Evolutionary conservation across 2,797 vertebrate genomes (phyloP).

Genomic region (Acanthis flammea): DNA sequence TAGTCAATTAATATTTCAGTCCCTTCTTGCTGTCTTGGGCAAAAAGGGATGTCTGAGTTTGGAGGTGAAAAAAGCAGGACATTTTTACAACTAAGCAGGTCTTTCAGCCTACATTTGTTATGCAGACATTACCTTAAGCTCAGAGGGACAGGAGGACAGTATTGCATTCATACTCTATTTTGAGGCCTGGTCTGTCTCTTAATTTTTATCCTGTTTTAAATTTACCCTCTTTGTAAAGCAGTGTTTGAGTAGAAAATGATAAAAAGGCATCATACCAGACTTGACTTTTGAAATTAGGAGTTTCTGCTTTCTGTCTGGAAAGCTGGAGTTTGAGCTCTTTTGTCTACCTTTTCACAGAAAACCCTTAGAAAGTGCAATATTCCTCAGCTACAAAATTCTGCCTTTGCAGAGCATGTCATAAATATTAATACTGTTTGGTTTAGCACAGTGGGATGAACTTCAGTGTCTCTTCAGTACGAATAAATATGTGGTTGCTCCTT

Average conservation of each 20-base stretch:
- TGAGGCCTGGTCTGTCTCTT: neutral
- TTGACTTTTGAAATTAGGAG: neutral
- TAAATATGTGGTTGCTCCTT: neutral
- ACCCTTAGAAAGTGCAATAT: neutral
- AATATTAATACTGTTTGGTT: conserved; percentile 14
- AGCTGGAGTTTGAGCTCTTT: neutral
- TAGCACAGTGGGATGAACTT: neutral
- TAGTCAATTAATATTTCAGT: neutral
- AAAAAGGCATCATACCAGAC: neutral
- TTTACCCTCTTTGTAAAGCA: neutral
- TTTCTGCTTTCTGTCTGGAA: neutral
- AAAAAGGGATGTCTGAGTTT: neutral
- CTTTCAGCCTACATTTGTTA: neutral
- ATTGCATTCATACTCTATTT: neutral
- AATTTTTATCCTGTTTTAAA: neutral
- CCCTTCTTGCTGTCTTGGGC: neutral
- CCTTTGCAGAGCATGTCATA: neutral
- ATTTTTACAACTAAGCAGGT: neutral
- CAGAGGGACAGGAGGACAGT: neutral
- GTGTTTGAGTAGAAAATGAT: neutral
- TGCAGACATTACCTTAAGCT: neutral
- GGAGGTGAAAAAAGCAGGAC: neutral
- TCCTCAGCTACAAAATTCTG: neutral
- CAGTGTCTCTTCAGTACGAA: neutral
- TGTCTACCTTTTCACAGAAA: neutral